These are phyloP conservation scores for Lycopodina hypogea DNA, from an alignment of 37 sponge, comb jelly and placozoan species.

Conservation along the genomic window DNA sequence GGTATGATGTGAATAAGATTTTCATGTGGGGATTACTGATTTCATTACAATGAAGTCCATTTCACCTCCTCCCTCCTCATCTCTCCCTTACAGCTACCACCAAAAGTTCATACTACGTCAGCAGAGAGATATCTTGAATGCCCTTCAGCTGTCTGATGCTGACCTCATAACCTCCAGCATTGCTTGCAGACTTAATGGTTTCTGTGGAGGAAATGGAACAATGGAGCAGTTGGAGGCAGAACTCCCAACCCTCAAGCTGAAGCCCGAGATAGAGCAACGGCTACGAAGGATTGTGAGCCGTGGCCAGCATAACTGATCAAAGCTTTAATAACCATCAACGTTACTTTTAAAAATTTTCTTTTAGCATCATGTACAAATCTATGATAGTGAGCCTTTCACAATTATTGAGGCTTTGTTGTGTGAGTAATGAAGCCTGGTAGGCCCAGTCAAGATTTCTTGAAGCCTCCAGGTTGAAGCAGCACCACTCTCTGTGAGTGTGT, in stretches of 20 bases:
- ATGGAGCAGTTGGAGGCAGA: conserved; percentile 69
- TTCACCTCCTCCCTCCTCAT: not conserved
- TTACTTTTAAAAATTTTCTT: not conserved
- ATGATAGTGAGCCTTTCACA: not conserved
- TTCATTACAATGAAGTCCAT: too few relatives aligned
- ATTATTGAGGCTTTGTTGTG: not conserved
- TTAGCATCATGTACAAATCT: not conserved
- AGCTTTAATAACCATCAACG: not conserved
- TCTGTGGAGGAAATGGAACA: conserved; percentile 80
- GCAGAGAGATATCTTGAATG: conserved; percentile 59
- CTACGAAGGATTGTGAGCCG: conserved; percentile 46
- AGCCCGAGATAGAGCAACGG: conserved; percentile 26
- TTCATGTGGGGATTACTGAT: too few relatives aligned
- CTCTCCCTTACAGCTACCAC: conserved; percentile 69
- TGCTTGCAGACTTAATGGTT: conserved; percentile 84
- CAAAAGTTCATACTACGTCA: conserved; percentile 94
- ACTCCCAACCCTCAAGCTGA: conserved; percentile 59
- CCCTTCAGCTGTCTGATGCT: conserved; percentile 65
- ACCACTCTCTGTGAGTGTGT: too few relatives aligned
- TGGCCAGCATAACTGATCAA: conserved; percentile 17
- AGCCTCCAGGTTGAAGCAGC: conserved; percentile 21
- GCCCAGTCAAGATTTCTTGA: conserved; percentile 52
- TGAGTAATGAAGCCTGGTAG: conserved; percentile 18
- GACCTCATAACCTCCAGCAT: conserved; percentile 77
- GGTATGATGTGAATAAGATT: too few relatives aligned